Evolutionary conservation across 2,888 invertebrate genomes (phyloP).

Genomic region (Pseudolycoriella hygida): DNA sequence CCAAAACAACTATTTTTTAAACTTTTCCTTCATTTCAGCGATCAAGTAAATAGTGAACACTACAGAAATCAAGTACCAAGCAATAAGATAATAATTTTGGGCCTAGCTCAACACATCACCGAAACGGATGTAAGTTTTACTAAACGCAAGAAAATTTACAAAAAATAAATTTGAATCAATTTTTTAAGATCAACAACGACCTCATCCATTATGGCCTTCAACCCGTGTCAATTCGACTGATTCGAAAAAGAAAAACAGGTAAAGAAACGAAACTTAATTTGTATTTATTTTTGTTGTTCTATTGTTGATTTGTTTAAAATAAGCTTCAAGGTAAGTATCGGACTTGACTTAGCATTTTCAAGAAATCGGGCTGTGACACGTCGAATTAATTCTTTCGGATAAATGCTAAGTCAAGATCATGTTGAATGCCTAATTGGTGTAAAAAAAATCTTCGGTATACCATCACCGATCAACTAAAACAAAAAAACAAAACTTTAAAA

Average conservation of each 20-base stretch:
- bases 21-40: constrained; percentile 10
- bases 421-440: background rate
- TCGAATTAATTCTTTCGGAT: background rate
- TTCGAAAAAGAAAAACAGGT: constrained; percentile 73
- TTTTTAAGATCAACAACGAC: constrained; percentile 52
- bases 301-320: background rate
- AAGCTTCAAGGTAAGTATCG: background rate
- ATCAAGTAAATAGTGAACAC: constrained; percentile 27
- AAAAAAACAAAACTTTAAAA: constrained; percentile 6
- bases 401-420: background rate
- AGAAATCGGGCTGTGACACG: too few relatives aligned
- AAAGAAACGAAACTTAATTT: constrained; percentile 27
- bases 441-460: background rate
- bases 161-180: background rate
- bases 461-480: too few relatives aligned
- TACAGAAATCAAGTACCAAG: constrained; percentile 40
- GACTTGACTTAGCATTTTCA: background rate
- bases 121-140: constrained; percentile 50
- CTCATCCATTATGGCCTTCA: constrained; percentile 54
- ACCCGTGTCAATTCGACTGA: constrained; percentile 64
- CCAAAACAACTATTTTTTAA: too few relatives aligned
- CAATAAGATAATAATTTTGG: constrained; percentile 59
- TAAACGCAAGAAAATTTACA: constrained; percentile 5
- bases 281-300: too few relatives aligned
- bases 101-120: constrained; percentile 54